phyloP scores from a whole-genome alignment of 2,113 vertebrate species.

The Spea multiplicata region DNA sequence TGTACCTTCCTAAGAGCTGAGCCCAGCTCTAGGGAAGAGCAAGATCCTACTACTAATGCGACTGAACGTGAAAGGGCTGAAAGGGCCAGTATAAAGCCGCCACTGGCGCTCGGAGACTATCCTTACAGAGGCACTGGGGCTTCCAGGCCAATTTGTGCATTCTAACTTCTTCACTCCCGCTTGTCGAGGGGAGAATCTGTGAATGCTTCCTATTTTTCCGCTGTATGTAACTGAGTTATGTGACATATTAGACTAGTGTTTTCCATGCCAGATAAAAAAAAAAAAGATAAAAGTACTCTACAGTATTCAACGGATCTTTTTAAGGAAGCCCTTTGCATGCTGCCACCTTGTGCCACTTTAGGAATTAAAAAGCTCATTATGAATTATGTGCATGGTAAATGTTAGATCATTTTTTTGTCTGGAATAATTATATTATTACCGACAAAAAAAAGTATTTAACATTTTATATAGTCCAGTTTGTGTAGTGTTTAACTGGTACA shows the following conservation, averaged over 20 bases:
- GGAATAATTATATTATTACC: too few relatives aligned
- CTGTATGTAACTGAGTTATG: not conserved
- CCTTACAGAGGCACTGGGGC: not conserved
- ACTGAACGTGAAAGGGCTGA: conserved; percentile 35
- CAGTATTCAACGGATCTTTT: too few relatives aligned
- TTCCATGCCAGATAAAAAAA: not conserved
- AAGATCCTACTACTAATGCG: conserved; percentile 26
- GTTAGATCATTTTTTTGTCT: too few relatives aligned
- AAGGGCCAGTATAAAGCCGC: conserved; percentile 10
- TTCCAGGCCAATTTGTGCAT: not conserved
- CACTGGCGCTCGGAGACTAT: conserved; percentile 7
- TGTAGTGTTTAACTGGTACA: too few relatives aligned
- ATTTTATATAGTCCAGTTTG: too few relatives aligned
- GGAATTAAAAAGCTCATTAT: too few relatives aligned
- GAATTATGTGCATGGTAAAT: too few relatives aligned
- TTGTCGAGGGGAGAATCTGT: not conserved
- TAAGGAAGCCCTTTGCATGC: too few relatives aligned
- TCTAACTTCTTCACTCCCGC: conserved; percentile 5
- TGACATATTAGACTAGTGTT: not conserved
- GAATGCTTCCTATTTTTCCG: not conserved
- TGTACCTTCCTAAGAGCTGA: conserved; percentile 27
- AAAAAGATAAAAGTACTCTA: too few relatives aligned
- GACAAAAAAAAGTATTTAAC: too few relatives aligned
- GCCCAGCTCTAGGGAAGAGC: conserved; percentile 24
- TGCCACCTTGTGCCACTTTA: too few relatives aligned